Conservation (phyloP, 2,113 vertebrate species). For the Serilophus lunatus region DNA sequence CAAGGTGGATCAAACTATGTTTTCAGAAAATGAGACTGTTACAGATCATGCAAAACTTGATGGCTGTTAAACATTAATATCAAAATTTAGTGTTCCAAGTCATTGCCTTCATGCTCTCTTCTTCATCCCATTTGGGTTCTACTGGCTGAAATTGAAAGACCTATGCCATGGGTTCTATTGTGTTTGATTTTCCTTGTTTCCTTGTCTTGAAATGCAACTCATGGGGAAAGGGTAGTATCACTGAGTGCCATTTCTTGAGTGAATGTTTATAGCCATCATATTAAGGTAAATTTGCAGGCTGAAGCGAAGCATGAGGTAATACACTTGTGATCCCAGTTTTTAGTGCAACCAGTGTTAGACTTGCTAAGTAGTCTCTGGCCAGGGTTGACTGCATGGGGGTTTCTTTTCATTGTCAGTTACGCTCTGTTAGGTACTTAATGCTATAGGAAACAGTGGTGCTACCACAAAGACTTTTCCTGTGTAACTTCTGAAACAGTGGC, state of each 20-base stretch:
- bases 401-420: not conserved
- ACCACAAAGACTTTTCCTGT: not conserved
- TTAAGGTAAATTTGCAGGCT: not conserved
- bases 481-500: not conserved
- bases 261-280: not conserved
- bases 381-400: not conserved
- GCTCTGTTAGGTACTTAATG: not conserved
- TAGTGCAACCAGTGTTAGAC: too few relatives aligned
- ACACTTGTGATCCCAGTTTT: not conserved
- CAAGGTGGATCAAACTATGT: not conserved
- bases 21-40: not conserved
- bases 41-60: not conserved
- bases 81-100: not conserved
- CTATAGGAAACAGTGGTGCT: not conserved
- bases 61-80: not conserved
- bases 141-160: not conserved
- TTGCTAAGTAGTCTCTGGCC: not conserved
- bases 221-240: not conserved
- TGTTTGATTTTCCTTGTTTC: not conserved
- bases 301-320: not conserved
- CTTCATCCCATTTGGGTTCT: not conserved
- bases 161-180: rapidly evolving
- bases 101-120: not conserved
- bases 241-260: not conserved
- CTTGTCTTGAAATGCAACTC: not conserved